Conservation (phyloP, 2,888 invertebrate species). For the Agonopterix heracliana region DNA sequence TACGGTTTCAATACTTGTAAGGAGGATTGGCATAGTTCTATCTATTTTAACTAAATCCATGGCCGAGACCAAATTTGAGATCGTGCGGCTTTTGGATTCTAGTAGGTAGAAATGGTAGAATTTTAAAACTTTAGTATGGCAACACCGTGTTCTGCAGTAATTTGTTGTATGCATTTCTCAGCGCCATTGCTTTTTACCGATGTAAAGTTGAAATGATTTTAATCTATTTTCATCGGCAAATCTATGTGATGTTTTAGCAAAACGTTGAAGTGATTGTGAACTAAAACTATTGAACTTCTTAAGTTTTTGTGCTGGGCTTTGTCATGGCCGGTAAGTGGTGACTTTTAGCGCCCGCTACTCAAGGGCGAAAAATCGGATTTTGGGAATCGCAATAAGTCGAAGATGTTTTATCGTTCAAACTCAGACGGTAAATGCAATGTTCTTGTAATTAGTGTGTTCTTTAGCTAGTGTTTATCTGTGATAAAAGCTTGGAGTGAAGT, state of each 20-base stretch:
- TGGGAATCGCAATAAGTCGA: slow-evolving; percentile 74
- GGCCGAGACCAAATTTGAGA: too few species aligned
- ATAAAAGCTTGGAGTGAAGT: slow-evolving; percentile 58
- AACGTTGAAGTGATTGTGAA: slow-evolving; percentile 71
- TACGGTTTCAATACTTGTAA: too few species aligned
- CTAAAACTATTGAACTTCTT: slow-evolving; percentile 71
- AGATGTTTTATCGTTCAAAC: slow-evolving; percentile 78
- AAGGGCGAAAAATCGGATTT: slow-evolving; percentile 76
- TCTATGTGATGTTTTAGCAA: slow-evolving; percentile 75
- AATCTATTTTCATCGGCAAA: slow-evolving; percentile 77
- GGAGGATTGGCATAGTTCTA: too few species aligned
- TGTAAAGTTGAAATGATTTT: slow-evolving; percentile 76
- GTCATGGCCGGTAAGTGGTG: slow-evolving; percentile 89
- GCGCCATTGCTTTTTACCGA: slow-evolving; percentile 76
- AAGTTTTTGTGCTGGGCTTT: slow-evolving; percentile 78
- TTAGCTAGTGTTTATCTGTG: slow-evolving; percentile 66
- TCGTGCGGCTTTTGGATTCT: too few species aligned
- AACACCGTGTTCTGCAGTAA: slow-evolving; percentile 64
- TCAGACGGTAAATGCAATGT: slow-evolving; percentile 77
- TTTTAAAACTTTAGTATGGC: slow-evolving; percentile 33
- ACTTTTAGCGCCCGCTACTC: slow-evolving; percentile 75
- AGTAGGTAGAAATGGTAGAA: slow-evolving; percentile 26
- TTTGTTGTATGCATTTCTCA: slow-evolving; percentile 66
- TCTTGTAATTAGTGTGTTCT: slow-evolving; percentile 72
- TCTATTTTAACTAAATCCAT: too few species aligned